phyloP scores from a whole-genome alignment of 2,888 invertebrate species.

The Digitonthophagus gazella region DNA sequence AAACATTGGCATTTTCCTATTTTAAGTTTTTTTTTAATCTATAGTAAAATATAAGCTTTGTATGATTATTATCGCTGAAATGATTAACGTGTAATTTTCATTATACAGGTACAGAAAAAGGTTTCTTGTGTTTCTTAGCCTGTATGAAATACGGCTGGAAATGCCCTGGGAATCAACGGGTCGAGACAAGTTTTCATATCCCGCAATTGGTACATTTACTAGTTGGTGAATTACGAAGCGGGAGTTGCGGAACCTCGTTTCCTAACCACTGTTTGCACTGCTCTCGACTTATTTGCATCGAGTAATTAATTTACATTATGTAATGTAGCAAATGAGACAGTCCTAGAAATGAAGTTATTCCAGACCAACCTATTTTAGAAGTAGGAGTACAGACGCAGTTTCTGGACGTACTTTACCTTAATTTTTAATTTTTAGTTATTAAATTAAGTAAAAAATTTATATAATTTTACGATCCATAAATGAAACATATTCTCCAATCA shows the following conservation, averaged over 20 bases:
- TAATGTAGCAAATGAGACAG: constrained; percentile 10
- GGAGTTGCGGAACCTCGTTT: constrained; percentile 6
- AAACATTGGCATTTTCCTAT: no score
- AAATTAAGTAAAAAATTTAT: background rate
- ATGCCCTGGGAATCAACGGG: background rate
- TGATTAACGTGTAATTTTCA: no score
- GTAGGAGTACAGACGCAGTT: background rate
- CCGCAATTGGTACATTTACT: constrained; percentile 3
- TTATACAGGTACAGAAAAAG: background rate
- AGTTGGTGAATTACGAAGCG: constrained; percentile 3
- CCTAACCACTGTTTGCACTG: constrained; percentile 10
- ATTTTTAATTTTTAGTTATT: background rate
- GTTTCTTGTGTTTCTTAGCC: background rate
- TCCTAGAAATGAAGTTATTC: background rate
- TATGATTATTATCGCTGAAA: no score
- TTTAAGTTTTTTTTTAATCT: no score
- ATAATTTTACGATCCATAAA: background rate
- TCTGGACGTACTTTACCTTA: background rate
- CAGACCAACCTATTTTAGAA: background rate
- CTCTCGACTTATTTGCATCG: constrained; percentile 24
- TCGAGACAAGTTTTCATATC: background rate
- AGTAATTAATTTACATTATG: constrained; percentile 25
- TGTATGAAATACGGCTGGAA: no score
- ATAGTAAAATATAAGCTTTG: no score
- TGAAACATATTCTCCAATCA: background rate